Evolutionary conservation across 2,797 vertebrate genomes (phyloP).

Genomic region (Danio tinwini): DNA sequence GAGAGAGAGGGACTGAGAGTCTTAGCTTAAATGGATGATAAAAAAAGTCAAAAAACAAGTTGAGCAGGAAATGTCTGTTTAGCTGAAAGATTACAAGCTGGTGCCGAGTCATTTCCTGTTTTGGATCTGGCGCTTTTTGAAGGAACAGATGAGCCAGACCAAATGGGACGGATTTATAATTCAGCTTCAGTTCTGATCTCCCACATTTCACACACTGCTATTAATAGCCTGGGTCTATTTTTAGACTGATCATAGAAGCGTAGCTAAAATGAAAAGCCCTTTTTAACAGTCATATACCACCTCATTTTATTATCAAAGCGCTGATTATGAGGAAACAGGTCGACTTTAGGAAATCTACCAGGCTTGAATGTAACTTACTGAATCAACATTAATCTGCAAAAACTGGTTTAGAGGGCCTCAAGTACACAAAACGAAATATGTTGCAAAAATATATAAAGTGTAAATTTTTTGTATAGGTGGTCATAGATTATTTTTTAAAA

Average conservation of each 20-base stretch:
- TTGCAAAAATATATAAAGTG: no score
- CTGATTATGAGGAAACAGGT: neutral
- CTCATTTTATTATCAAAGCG: constrained; percentile 1
- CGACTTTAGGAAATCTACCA: neutral
- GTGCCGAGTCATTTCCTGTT: constrained; percentile 69
- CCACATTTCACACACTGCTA: constrained; percentile 43
- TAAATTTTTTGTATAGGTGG: no score
- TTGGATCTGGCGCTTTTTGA: constrained; percentile 55
- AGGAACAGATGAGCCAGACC: constrained; percentile 38
- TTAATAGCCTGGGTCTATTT: constrained; percentile 59
- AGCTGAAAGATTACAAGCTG: constrained; percentile 67
- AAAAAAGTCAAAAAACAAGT: constrained; percentile 59
- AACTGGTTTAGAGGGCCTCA: no score
- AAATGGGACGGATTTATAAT: constrained; percentile 56
- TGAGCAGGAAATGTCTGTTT: constrained; percentile 70
- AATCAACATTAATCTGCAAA: neutral
- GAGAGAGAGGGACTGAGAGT: constrained; percentile 12
- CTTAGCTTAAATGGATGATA: constrained; percentile 39
- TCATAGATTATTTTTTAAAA: no score
- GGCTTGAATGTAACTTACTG: neutral
- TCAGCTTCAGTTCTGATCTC: constrained; percentile 31
- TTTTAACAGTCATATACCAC: neutral
- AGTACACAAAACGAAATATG: no score
- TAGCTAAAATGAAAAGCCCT: neutral
- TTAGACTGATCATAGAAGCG: constrained; percentile 39